phyloP scores from a whole-genome alignment of 2,113 vertebrate species.

The Microtus pennsylvanicus region DNA sequence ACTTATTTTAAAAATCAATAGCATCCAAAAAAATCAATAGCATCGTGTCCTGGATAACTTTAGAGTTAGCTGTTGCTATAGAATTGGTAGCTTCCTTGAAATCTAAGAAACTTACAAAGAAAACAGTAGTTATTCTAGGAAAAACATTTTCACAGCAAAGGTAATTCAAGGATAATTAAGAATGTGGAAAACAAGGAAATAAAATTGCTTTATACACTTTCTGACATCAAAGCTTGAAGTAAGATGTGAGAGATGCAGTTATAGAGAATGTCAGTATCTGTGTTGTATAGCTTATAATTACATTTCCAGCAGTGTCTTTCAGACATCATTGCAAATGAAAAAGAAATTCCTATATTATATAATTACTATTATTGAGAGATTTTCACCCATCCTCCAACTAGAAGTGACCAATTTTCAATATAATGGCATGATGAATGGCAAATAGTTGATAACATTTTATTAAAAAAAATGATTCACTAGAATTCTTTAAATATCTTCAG shows the following conservation, averaged over 20 bases:
- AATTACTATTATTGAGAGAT: not conserved
- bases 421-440: not conserved
- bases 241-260: not conserved
- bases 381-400: not conserved
- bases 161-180: not conserved
- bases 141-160: not conserved
- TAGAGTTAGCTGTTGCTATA: not conserved
- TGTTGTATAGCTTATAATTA: not conserved
- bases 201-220: not conserved
- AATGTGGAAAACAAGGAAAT: not conserved
- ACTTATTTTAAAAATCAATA: not conserved
- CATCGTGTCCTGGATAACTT: not conserved
- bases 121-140: not conserved
- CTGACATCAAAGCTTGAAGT: not conserved
- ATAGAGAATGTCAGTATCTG: not conserved
- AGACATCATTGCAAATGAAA: not conserved
- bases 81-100: not conserved
- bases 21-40: not conserved
- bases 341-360: not conserved
- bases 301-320: constrained; percentile 8
- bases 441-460: not conserved
- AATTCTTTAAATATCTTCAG: constrained; percentile 1
- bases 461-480: not conserved
- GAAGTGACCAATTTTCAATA: not conserved
- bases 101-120: not conserved